Percentiles rank a stretch among this genome's conserved stretches.
Evolutionary conservation across 2,888 invertebrate species (phyloP).

Genomic region (Dasysyrphus albostriatus): DNA sequence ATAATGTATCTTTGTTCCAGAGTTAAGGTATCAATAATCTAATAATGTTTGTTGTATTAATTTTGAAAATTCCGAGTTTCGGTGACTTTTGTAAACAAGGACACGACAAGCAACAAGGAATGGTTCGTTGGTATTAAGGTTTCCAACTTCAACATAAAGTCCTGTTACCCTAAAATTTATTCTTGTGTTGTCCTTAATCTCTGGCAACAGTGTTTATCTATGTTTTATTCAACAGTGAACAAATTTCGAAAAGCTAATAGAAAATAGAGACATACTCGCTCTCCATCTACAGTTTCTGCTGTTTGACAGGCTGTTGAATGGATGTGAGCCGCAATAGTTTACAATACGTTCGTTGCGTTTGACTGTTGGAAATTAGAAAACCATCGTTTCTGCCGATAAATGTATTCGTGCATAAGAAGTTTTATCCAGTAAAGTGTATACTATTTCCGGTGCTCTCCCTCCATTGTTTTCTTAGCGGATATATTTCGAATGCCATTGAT

Average conservation of each 20-base stretch:
- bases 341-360: neutral
- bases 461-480: constrained; percentile 45
- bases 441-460: constrained; percentile 42
- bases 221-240: constrained; percentile 66
- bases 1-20: neutral
- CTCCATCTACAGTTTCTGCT: neutral
- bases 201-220: constrained; percentile 52
- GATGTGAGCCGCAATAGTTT: neutral
- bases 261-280: constrained; percentile 6
- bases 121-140: neutral
- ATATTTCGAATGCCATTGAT: constrained; percentile 39
- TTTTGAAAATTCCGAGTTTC: neutral
- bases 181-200: constrained; percentile 44
- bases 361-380: neutral
- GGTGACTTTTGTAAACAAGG: neutral
- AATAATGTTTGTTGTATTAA: neutral
- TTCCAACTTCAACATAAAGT: constrained; percentile 2
- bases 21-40: neutral
- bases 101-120: neutral
- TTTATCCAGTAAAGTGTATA: constrained; percentile 26
- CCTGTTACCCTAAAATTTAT: neutral
- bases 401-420: constrained; percentile 9
- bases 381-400: neutral
- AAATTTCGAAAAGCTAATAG: constrained; percentile 54
- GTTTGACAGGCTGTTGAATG: neutral